phyloP scores from a whole-genome alignment of 2,888 invertebrate genomes.

The Volucella inanis region DNA sequence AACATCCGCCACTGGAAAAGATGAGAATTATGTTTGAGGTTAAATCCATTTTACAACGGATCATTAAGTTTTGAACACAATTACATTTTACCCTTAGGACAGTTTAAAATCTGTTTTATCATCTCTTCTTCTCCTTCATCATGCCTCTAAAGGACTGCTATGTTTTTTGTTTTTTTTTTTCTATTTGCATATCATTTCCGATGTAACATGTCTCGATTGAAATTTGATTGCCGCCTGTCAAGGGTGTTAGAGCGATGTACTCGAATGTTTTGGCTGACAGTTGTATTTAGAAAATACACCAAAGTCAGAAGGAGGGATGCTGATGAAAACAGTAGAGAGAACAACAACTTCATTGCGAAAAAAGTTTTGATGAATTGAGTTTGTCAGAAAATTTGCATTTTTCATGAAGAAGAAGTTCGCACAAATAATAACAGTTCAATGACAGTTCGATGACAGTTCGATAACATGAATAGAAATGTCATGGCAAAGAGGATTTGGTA shows the following conservation, averaged over 20 bases:
- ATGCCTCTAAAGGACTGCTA: slow-evolving; percentile 3
- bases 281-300: slow-evolving; percentile 2
- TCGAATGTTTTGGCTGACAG: slow-evolving; percentile 8
- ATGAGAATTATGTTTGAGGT: slow-evolving; percentile 64
- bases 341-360: slow-evolving; percentile 49
- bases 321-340: neutral
- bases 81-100: slow-evolving; percentile 46
- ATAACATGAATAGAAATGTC: neutral
- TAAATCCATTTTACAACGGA: slow-evolving; percentile 71
- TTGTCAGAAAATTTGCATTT: slow-evolving; percentile 47
- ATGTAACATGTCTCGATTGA: slow-evolving; percentile 58
- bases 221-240: slow-evolving; percentile 52
- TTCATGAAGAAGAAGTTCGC: slow-evolving; percentile 31
- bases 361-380: slow-evolving; percentile 46
- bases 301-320: neutral
- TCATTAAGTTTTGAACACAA: slow-evolving; percentile 74
- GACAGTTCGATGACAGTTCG: slow-evolving; percentile 38
- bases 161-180: slow-evolving; percentile 13
- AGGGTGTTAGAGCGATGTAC: neutral
- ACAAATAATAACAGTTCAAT: slow-evolving; percentile 61
- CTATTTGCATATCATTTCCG: slow-evolving; percentile 64
- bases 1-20: slow-evolving; percentile 22
- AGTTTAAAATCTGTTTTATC: slow-evolving; percentile 15
- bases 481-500: neutral
- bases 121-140: too few relatives aligned